Evolutionary conservation across 2,797 vertebrate genomes (phyloP).

Genomic region (Melanotaenia boesemani): DNA sequence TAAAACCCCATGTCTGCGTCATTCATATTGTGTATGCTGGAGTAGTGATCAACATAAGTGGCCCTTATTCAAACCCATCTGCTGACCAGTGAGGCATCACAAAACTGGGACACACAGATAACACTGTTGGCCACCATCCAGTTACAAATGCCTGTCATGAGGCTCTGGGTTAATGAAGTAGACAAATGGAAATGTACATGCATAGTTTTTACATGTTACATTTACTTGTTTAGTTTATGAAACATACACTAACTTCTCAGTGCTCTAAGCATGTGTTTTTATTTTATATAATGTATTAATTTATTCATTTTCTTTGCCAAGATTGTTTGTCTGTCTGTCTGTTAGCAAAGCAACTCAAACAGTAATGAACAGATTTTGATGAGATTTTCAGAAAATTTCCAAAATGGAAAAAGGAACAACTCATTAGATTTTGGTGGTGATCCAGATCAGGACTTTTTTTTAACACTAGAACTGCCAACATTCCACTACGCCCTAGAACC

Average conservation of each 20-base stretch:
- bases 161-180: conserved; percentile 34
- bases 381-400: no score
- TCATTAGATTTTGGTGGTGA: no score
- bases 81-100: conserved; percentile 29
- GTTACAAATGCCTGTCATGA: conserved; percentile 38
- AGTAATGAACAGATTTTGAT: no score
- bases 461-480: no score
- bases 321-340: no score
- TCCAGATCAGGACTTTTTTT: no score
- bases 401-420: no score
- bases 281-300: no score
- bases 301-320: no score
- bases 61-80: conserved; percentile 35
- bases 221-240: not conserved
- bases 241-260: not conserved
- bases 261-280: no score
- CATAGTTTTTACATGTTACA: not conserved
- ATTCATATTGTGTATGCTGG: conserved; percentile 1
- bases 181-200: conserved; percentile 24
- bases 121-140: conserved; percentile 45
- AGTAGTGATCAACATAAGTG: conserved; percentile 25
- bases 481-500: no score
- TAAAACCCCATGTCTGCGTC: conserved; percentile 11
- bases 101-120: conserved; percentile 55
- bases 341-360: no score